Conservation (phyloP, 2,888 invertebrate species). For the Steinernema carpocapsae region DNA sequence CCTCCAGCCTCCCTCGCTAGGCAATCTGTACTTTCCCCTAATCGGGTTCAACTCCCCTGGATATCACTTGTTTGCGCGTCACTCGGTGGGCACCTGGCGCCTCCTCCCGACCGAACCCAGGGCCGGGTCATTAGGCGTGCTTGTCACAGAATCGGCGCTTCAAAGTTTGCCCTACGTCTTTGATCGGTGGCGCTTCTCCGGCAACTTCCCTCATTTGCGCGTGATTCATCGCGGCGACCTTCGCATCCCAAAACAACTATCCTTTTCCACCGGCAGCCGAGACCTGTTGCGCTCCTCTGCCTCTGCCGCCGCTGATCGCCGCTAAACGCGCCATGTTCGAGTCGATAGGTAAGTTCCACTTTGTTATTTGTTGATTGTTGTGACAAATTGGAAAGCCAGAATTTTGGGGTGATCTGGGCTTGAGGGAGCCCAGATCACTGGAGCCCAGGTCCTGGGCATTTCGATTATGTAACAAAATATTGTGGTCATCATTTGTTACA, state of each 20-base stretch:
- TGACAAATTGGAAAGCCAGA: too few species aligned
- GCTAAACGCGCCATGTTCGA: not conserved
- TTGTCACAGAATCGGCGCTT: not conserved
- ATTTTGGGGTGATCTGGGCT: too few species aligned
- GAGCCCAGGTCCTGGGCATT: too few species aligned
- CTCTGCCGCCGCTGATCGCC: not conserved
- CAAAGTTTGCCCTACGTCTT: not conserved
- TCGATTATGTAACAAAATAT: too few species aligned
- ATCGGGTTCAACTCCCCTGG: not conserved
- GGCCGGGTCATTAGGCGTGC: too few species aligned
- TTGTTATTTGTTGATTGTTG: too few species aligned
- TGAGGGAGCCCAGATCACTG: too few species aligned
- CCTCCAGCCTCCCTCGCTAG: not conserved
- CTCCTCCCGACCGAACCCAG: constrained; percentile 14
- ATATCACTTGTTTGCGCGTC: constrained; percentile 6
- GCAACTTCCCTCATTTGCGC: constrained; percentile 14
- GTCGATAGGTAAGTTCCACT: not conserved
- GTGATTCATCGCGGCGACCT: constrained; percentile 20
- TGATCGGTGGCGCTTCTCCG: not conserved
- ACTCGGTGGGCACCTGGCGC: not conserved
- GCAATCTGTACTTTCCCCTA: too few species aligned
- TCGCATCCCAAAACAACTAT: constrained; percentile 7
- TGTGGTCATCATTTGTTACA: too few species aligned
- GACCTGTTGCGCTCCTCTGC: not conserved
- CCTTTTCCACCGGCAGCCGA: not conserved